Conservation (phyloP, 1,140 invertebrate genomes). For the Aphelenchoides fujianensis region DNA sequence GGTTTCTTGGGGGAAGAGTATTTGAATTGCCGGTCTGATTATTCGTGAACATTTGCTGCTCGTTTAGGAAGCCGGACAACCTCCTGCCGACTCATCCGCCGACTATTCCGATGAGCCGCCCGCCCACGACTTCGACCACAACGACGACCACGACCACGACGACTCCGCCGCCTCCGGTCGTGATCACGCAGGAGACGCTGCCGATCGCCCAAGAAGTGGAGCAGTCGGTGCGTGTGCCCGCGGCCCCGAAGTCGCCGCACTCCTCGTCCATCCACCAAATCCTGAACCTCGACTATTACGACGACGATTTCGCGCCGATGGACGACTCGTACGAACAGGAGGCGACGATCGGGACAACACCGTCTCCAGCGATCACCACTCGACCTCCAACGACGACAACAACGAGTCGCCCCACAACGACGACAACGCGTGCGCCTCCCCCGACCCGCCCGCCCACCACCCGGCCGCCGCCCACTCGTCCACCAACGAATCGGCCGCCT, state of each 20-base stretch:
- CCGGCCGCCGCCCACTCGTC: too few relatives aligned
- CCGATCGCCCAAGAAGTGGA: background rate
- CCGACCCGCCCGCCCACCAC: too few relatives aligned
- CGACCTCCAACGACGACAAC: too few relatives aligned
- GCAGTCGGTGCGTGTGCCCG: background rate
- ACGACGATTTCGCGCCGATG: slow-evolving; percentile 9
- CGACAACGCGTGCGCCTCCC: slow-evolving; percentile 16
- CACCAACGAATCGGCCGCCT: too few relatives aligned
- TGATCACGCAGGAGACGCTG: slow-evolving; percentile 3
- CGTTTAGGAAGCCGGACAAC: background rate
- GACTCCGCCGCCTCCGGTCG: slow-evolving; percentile 8
- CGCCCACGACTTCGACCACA: background rate
- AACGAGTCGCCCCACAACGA: background rate
- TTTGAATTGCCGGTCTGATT: too few relatives aligned
- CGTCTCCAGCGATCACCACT: background rate
- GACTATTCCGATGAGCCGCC: too few relatives aligned
- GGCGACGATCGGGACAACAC: slow-evolving; percentile 11
- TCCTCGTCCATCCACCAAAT: background rate
- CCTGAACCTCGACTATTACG: slow-evolving; percentile 21
- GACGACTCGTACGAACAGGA: background rate
- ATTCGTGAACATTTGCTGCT: slow-evolving; percentile 3
- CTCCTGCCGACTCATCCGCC: too few relatives aligned
- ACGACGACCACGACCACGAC: slow-evolving; percentile 17
- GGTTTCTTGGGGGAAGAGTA: too few relatives aligned
- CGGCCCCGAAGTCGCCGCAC: background rate